These are phyloP conservation scores for Rhineura floridana DNA, from an alignment of 2,113 vertebrate genomes.

Conservation along the genomic window DNA sequence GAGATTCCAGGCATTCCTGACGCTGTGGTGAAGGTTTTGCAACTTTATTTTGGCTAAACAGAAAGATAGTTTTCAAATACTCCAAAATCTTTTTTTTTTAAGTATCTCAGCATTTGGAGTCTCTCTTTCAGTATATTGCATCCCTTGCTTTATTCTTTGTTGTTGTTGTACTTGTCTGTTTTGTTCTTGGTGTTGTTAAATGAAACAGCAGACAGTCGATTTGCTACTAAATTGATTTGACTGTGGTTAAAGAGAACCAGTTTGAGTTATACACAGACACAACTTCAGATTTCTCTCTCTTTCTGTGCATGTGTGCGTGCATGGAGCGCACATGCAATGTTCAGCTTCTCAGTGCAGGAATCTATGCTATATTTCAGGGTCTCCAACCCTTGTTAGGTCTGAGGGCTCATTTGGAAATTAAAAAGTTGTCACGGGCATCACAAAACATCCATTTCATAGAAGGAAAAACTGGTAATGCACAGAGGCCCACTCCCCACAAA, in stretches of 20 bases:
- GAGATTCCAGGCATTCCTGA: constrained; percentile 5
- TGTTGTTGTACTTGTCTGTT: neutral
- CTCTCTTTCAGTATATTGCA: neutral
- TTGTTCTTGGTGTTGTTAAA: no score
- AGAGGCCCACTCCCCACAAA: no score
- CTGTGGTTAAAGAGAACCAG: constrained; percentile 18
- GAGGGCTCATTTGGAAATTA: no score
- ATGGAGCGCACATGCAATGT: neutral
- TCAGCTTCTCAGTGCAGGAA: neutral
- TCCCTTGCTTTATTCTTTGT: no score
- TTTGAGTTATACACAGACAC: constrained; percentile 50
- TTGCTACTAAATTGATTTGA: neutral
- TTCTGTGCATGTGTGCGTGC: neutral
- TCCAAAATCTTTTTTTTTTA: no score
- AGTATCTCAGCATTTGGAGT: neutral
- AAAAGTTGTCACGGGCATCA: no score
- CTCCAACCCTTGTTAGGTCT: no score
- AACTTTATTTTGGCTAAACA: neutral
- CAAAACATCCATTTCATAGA: no score
- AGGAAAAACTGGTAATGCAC: no score
- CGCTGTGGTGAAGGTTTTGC: neutral
- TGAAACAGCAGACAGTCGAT: neutral
- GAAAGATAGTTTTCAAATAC: neutral
- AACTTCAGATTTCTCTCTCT: neutral
- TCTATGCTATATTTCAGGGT: neutral